Evolutionary conservation across 1,140 invertebrate genomes (phyloP), one percentile per base, ranked within the genome.

Genomic region (Drosophila sturtevanti): DNA sequence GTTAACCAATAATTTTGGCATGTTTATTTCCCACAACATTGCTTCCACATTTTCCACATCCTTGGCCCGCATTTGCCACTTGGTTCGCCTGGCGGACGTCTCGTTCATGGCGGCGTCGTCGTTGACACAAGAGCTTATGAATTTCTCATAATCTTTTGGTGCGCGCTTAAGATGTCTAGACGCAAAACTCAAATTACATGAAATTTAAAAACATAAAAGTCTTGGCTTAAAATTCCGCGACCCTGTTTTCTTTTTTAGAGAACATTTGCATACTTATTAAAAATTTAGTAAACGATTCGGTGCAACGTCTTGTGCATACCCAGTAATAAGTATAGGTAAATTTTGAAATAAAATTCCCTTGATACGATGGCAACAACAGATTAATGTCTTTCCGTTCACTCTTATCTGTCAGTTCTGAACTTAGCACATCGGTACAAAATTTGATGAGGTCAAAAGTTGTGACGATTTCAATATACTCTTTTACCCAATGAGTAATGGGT

Each of bases 211-310:
- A 56, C 52, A 55, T 58, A 61, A 60, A 54, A 55, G 16, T 48
- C 27, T 65, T 31, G 63, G 52, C 22, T 34, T 21, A n/a, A n/a
- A 52, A 59, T 51, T 55, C 14, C 27, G 38, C 37, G 61, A 37
- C 54, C n/a, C 61, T 37, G 38, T 59, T 48, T 48, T 44, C 35
- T 16, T 44, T 24, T 21, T 18, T 24, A 44, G 35, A 52, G 24
- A 64, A 65, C 37, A 87, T 86, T 86, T 86, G 75, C 82, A 87
- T 87, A 79, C 76, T 87, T 87, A 87, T 87, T 87, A 87, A 87
- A 86, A 87, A 31, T 31, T 1, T 6, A 31, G 27, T 6, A 31
- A 31, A 1, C 27, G n/a, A n/a, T n/a, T n/a, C n/a, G n/a, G n/a
- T n/a, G n/a, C n/a, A n/a, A n/a, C n/a, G n/a, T n/a, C n/a, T n/a